Base-by-base conservation (phyloP, 2,888 invertebrate genomes). In the Leistus spinibarbis region DNA sequence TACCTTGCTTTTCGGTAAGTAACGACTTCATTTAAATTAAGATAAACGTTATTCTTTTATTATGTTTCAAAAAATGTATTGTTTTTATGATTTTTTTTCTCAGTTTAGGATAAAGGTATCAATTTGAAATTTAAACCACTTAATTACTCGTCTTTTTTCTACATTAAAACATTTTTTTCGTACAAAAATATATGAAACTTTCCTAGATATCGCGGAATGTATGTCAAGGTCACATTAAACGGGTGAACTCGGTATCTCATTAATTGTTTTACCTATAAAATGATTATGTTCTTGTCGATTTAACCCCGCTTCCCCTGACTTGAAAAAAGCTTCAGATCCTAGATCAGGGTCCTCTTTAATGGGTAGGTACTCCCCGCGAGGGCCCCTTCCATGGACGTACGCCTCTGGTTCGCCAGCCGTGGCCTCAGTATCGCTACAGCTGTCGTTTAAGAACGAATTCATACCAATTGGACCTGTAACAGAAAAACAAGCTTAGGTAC, bases 351-450 rank as follows among this genome's bases (percentile, higher is more conserved):
- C 87, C 78, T 87, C 85, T 79, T 87, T 87, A 72, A 87, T 85
- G 71, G 83, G 83, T 40, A 85, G 80, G 78, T 84, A 85, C 78
- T 84, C 82, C 71, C 76, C 79, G 79, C 77, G 79, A 67, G 70
- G 27, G 53, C 78, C 76, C 65, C 72, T 73, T 70, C 66, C 66
- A 22, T 81, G 82, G 1, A 82, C 77, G 7, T 82, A 78, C 20
- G 78, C 77, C 64, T 84, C 81, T 27, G 82, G 82, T 67, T 85
- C 85, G 7, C 83, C 81, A n/a, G 82, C 81, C 24, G 82, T 82
- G 64, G 84, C 84, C 79, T 86, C 87, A 7, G 86, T 86, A 79
- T 87, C 87, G 77, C 86, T 87, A 79, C 88, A 86, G 80, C 87
- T 87, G 81, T 88, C 87, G 78, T 87, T 87, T 79, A 87, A 83